Base-by-base conservation (phyloP, 2,888 invertebrate genomes). In the Stramonita haemastoma region DNA sequence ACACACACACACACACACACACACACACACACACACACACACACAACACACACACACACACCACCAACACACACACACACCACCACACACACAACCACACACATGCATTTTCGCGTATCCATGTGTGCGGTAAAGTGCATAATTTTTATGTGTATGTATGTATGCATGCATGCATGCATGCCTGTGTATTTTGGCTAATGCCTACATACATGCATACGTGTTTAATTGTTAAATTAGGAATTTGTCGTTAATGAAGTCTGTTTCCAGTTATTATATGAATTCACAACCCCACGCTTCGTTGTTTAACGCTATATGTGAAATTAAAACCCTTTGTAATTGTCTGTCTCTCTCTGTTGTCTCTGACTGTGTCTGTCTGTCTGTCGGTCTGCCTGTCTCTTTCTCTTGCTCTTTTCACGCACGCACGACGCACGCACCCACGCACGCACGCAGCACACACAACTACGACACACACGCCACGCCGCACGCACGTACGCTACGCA, bases 401-500 rank as follows among this genome's bases (percentile, higher is more conserved):
- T 5, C 4, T 26, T 13, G 5, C 0, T 29, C 0, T 29, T 13
- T 5, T 13, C 15, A 79, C 79, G 26, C n/a, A n/a, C 26, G 13
- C n/a, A n/a, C 79, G 15, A n/a, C 79, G 5, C 79, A 8, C 79
- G 5, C 79, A 22, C 79, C 1, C 34, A 4, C 1, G 13, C 66
- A 13, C 6, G 13, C 17, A 60, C 60, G 13, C 17, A 15, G 26
- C 1, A 66, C 66, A 2, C 6, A 22, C 79, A 79, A 1, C 6
- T 29, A 79, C 79, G n/a, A 79, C 32, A 81, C 81, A 29, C 81
- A 83, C 81, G 15, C 81, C 81, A 11, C 81, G 15, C n/a, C 81
- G 4, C 81, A 32, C 34, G n/a, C n/a, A n/a, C n/a, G n/a, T n/a
- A n/a, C n/a, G n/a, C n/a, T n/a, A n/a, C n/a, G n/a, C n/a, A n/a